phyloP scores from a whole-genome alignment of 2,113 vertebrate species.

The Piliocolobus tephrosceles region DNA sequence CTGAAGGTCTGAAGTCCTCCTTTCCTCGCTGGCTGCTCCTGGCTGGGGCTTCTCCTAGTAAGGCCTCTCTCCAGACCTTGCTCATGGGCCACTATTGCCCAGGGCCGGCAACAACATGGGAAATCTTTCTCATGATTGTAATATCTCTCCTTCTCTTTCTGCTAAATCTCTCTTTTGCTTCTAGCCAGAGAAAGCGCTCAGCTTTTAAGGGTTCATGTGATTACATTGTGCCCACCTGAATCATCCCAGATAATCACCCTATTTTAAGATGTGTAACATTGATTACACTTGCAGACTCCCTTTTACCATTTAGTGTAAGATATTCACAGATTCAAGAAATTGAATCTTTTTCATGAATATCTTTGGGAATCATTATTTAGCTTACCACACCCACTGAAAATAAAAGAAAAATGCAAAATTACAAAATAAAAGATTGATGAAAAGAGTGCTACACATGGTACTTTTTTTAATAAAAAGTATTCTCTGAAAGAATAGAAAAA shows the following conservation, averaged over 20 bases:
- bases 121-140: neutral
- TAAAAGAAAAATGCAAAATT: conserved; percentile 15
- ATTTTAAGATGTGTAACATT: neutral
- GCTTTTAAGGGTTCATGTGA: neutral
- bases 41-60: no score
- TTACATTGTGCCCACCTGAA: neutral
- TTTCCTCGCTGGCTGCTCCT: neutral
- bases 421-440: neutral
- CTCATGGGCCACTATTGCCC: neutral
- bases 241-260: neutral
- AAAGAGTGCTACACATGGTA: neutral
- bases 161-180: neutral
- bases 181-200: neutral
- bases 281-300: neutral
- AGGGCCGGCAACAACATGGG: neutral
- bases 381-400: neutral
- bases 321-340: neutral
- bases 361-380: neutral
- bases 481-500: neutral
- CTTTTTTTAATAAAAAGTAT: neutral
- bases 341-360: neutral
- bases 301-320: neutral
- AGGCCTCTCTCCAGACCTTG: neutral
- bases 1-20: neutral
- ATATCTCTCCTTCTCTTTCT: neutral